Evolutionary conservation across 2,113 vertebrate species (phyloP), one percentile per base, ranked within the genome.

Genomic region (Solea senegalensis): DNA sequence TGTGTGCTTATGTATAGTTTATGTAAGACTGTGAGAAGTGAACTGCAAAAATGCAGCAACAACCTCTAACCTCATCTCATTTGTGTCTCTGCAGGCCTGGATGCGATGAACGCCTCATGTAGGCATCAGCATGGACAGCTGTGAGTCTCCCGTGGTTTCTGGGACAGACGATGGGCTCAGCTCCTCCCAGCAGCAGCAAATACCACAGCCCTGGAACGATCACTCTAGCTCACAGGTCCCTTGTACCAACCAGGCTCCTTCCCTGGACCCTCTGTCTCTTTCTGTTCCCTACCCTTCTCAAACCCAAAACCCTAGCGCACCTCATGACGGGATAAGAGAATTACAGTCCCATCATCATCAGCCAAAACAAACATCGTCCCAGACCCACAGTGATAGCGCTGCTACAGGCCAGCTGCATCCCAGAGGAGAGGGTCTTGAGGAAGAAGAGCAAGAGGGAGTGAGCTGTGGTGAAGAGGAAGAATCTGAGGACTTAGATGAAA

Each of bases 61-160:
- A 63, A 62, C 43, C 16, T 64, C 5, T 71, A 46, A 44, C 76
- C 4, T 62, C 7, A 62, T 13, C 57, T 41, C 40, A 13, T 79
- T 44, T 89, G 53, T 90, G 59, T 91, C 74, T 88, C 85, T 72
- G 83, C 94, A 92, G 95, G 96, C 95, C 92, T 95, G 95, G 97
- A 96, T 98, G 97, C 97, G 91, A 99, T 99, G 98, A 98, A 93
- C 91, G 94, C 96, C 96, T 96, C 96, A 94, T 95, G 95, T 97
- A 95, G 94, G 95, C 96, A 95, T 96, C 95, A 94, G 95, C 96
- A 99, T 99, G 98, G 98, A 99, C 96, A 96, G 96, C 97, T 98
- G 98, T 99, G 98, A 99, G 96, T 97, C 96, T 93, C 95, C 97
- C 80, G 95, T 95, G 95, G 94, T 97, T 95, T 95, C 96, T 93